Conservation (phyloP, 2,888 invertebrate species). For the Diarsia mendica region DNA sequence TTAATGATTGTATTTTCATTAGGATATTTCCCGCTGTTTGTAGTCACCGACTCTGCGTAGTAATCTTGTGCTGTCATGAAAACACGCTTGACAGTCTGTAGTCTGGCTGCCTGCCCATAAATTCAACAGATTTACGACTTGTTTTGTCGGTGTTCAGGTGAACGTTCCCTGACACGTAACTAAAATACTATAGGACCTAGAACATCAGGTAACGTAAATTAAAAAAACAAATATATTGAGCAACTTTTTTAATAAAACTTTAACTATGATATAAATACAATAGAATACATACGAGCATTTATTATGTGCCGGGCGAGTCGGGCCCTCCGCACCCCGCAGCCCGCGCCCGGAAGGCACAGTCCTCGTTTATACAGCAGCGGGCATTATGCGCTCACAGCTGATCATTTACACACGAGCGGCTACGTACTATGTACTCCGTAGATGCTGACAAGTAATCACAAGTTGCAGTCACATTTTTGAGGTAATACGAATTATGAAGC, state of each 20-base stretch:
- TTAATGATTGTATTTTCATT: too few relatives aligned
- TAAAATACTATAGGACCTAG: neutral
- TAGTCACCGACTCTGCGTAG: too few relatives aligned
- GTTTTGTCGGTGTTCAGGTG: neutral
- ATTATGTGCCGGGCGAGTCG: slow-evolving; percentile 80
- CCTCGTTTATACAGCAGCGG: slow-evolving; percentile 72
- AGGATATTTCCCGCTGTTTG: too few relatives aligned
- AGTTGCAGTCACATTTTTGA: slow-evolving; percentile 28
- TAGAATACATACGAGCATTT: slow-evolving; percentile 88
- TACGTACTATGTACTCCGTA: slow-evolving; percentile 56
- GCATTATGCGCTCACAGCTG: slow-evolving; percentile 62
- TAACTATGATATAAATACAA: slow-evolving; percentile 89
- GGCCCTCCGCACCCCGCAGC: slow-evolving; percentile 62
- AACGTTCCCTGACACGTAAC: neutral
- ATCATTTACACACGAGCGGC: slow-evolving; percentile 55
- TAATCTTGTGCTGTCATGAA: too few relatives aligned
- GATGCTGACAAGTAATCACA: slow-evolving; percentile 46
- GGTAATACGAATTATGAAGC: slow-evolving; percentile 23
- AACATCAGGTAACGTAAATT: slow-evolving; percentile 22
- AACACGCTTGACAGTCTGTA: too few relatives aligned
- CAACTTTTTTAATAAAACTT: slow-evolving; percentile 89
- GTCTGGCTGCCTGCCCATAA: too few relatives aligned
- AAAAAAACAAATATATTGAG: slow-evolving; percentile 79
- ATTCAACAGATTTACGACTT: neutral
- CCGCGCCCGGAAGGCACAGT: slow-evolving; percentile 83